Percentiles rank a stretch among this genome's conserved stretches.
These are phyloP conservation scores for Eupithecia vulgata DNA, from an alignment of 2,888 invertebrate genomes.

Conservation along the genomic window DNA sequence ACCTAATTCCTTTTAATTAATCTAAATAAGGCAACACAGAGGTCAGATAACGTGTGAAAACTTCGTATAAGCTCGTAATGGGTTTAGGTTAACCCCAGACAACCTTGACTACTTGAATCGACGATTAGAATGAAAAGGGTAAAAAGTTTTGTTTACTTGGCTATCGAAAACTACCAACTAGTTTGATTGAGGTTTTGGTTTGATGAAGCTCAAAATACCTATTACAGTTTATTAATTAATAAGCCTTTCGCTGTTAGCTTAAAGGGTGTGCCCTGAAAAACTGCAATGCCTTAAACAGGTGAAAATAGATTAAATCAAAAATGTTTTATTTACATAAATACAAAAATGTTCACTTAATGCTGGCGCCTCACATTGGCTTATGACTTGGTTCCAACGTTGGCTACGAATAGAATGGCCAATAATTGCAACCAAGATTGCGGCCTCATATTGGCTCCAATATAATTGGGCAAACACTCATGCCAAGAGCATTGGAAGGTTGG, in stretches of 20 bases:
- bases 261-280: too few species aligned
- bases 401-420: too few species aligned
- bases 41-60: conserved; percentile 33
- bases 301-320: too few species aligned
- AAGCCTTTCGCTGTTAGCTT: not conserved
- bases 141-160: conserved; percentile 24
- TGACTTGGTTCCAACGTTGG: too few species aligned
- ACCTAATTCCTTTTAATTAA: not conserved
- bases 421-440: too few species aligned
- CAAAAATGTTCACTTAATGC: too few species aligned
- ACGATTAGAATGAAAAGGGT: conserved; percentile 2
- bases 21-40: conserved; percentile 1
- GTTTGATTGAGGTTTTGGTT: conserved; percentile 38
- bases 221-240: not conserved
- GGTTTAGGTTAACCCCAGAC: conserved; percentile 39
- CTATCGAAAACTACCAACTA: conserved; percentile 26
- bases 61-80: conserved; percentile 38
- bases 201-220: not conserved
- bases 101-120: conserved; percentile 37
- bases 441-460: too few species aligned
- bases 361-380: too few species aligned
- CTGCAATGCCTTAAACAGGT: too few species aligned
- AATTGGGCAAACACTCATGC: too few species aligned
- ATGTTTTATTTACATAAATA: too few species aligned
- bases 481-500: too few species aligned